Percentiles rank a stretch among this genome's conserved stretches.
These are phyloP conservation scores for Drosophila colorata DNA, from an alignment of 2,888 invertebrate species.

Conservation along the genomic window DNA sequence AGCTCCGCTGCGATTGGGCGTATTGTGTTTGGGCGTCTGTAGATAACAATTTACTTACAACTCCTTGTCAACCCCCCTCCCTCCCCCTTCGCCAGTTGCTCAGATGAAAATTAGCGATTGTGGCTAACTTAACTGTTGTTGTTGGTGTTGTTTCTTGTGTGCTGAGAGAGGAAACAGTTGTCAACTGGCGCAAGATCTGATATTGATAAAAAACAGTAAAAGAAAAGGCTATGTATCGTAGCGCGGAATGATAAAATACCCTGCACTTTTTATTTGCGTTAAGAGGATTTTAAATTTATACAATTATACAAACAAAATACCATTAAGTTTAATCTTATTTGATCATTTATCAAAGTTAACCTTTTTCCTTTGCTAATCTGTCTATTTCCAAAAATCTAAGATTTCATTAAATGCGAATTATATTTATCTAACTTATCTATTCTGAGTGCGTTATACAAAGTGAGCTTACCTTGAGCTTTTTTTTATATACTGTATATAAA, in stretches of 20 bases:
- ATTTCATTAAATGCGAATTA: too few relatives aligned
- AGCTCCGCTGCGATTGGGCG: conserved; percentile 56
- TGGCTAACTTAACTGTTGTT: conserved; percentile 49
- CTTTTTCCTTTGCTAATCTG: too few relatives aligned
- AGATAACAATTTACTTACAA: conserved; percentile 66
- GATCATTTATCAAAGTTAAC: too few relatives aligned
- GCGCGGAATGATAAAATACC: conserved; percentile 12
- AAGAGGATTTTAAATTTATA: too few relatives aligned
- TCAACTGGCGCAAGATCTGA: conserved; percentile 47
- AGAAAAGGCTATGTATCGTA: conserved; percentile 7
- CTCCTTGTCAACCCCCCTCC: conserved; percentile 57
- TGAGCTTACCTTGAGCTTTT: too few relatives aligned
- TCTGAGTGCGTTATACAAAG: too few relatives aligned
- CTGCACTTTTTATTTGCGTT: conserved; percentile 12
- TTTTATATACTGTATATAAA: too few relatives aligned
- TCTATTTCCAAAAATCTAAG: too few relatives aligned
- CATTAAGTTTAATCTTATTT: too few relatives aligned
- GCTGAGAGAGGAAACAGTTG: conserved; percentile 54
- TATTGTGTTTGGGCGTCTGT: conserved; percentile 76
- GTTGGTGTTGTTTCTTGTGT: background rate
- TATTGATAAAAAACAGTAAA: conserved; percentile 25
- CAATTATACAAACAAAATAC: too few relatives aligned
- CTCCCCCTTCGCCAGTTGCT: conserved; percentile 43
- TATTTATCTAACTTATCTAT: too few relatives aligned
- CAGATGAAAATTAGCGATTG: conserved; percentile 77